Conservation (phyloP, 2,113 vertebrate genomes). For the Uria aalge region DNA sequence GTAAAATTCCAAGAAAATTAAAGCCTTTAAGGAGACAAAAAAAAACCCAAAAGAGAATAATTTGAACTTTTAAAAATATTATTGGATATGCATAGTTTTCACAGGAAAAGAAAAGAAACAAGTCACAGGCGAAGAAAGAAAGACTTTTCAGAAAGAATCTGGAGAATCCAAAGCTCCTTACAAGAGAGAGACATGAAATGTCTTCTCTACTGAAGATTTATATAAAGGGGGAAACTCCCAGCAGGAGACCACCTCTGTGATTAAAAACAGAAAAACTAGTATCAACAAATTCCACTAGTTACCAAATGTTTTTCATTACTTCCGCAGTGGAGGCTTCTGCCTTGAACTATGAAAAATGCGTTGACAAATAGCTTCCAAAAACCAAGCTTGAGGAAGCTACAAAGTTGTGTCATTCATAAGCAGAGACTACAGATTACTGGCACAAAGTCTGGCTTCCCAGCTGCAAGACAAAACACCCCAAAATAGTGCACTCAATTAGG, state of each 20-base stretch:
- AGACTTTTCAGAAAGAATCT: background rate
- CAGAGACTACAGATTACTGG: slow-evolving; percentile 28
- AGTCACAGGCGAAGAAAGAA: background rate
- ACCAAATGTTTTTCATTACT: slow-evolving; percentile 57
- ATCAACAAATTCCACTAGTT: slow-evolving; percentile 49
- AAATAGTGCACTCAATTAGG: slow-evolving; percentile 46
- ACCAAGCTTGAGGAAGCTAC: slow-evolving; percentile 47
- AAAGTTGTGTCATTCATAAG: slow-evolving; percentile 46
- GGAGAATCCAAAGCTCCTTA: slow-evolving; percentile 8
- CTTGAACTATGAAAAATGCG: slow-evolving; percentile 52
- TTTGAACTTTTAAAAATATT: background rate
- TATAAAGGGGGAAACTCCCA: slow-evolving; percentile 27
- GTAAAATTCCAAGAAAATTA: background rate
- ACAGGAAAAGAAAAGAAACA: background rate
- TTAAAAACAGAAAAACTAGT: slow-evolving; percentile 50
- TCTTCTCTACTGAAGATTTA: slow-evolving; percentile 22
- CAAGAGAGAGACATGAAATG: background rate
- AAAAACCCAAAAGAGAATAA: background rate
- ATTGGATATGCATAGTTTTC: background rate
- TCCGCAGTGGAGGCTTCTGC: slow-evolving; percentile 22
- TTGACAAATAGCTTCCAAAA: slow-evolving; percentile 52
- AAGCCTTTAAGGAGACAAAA: background rate
- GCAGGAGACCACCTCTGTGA: slow-evolving; percentile 49
- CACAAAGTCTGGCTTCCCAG: slow-evolving; percentile 48
- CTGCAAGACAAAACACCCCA: slow-evolving; percentile 62